phyloP scores from a whole-genome alignment of 2,113 vertebrate genomes.

The Castor canadensis region DNA sequence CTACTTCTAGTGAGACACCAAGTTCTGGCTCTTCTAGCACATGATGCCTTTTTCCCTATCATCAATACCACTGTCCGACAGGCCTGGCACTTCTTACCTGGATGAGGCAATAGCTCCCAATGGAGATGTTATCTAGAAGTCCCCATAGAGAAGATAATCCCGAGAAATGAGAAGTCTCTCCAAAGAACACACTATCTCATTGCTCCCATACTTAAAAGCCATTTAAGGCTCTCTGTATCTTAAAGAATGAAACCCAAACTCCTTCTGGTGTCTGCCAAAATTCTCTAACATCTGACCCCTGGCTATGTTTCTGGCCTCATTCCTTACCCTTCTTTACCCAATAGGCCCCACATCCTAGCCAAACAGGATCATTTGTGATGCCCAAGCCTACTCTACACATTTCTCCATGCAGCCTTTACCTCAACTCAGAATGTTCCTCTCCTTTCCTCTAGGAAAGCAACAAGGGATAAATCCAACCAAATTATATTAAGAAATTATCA shows the following conservation, averaged over 20 bases:
- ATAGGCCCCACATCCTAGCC: background rate
- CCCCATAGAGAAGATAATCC: background rate
- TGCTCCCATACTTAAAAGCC: background rate
- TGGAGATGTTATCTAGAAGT: background rate
- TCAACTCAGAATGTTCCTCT: background rate
- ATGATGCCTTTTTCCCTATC: background rate
- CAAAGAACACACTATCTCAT: background rate
- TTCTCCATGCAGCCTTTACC: background rate
- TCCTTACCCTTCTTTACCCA: background rate
- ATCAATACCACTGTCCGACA: background rate
- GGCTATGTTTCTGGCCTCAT: background rate
- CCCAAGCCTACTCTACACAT: background rate
- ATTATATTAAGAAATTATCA: background rate
- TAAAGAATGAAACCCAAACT: background rate
- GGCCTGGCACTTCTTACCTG: background rate
- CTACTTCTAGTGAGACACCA: background rate
- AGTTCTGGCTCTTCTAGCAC: background rate
- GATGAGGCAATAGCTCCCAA: background rate
- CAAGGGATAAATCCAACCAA: background rate
- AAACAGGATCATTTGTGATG: background rate
- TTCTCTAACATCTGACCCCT: background rate
- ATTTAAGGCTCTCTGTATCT: background rate
- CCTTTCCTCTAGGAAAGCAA: background rate
- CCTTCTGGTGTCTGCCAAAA: background rate
- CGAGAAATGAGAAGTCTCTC: background rate